phyloP scores from a whole-genome alignment of 2,888 invertebrate genomes.

The Yponomeuta evonymella region DNA sequence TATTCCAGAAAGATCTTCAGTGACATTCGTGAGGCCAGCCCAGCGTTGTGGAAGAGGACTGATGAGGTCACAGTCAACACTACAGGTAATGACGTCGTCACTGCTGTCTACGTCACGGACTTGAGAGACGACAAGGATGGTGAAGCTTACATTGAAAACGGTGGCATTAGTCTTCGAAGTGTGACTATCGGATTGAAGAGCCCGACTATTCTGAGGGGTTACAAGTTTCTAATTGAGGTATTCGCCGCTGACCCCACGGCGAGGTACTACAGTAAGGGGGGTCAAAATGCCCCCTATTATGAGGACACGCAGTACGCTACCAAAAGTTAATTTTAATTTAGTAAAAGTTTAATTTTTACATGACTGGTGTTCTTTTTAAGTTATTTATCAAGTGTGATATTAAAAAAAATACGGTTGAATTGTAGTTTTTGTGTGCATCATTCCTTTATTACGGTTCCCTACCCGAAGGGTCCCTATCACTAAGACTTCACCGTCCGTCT shows the following conservation, averaged over 20 bases:
- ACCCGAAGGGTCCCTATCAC: too few species aligned
- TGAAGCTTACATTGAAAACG: constrained; percentile 47
- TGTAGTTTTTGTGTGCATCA: background rate
- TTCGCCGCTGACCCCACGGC: constrained; percentile 38
- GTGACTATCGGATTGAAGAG: constrained; percentile 55
- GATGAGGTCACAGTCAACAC: constrained; percentile 49
- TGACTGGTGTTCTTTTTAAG: constrained; percentile 17
- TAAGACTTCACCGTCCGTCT: too few species aligned
- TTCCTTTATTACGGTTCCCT: background rate
- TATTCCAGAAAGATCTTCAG: constrained; percentile 47
- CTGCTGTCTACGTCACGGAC: constrained; percentile 52
- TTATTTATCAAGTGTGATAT: background rate
- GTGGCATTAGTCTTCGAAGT: constrained; percentile 50
- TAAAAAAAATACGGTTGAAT: background rate
- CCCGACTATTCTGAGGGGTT: constrained; percentile 54
- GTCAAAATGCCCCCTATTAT: constrained; percentile 20
- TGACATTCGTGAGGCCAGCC: constrained; percentile 50
- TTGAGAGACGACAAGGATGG: constrained; percentile 54
- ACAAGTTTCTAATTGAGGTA: constrained; percentile 57
- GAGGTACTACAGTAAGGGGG: constrained; percentile 40
- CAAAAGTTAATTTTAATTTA: constrained; percentile 32
- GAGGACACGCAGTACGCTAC: constrained; percentile 39
- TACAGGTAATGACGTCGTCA: constrained; percentile 46
- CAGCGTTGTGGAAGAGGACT: constrained; percentile 55
- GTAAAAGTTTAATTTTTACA: constrained; percentile 12